phyloP scores from a whole-genome alignment of 2,113 vertebrate genomes.

The Amazona guildingii region DNA sequence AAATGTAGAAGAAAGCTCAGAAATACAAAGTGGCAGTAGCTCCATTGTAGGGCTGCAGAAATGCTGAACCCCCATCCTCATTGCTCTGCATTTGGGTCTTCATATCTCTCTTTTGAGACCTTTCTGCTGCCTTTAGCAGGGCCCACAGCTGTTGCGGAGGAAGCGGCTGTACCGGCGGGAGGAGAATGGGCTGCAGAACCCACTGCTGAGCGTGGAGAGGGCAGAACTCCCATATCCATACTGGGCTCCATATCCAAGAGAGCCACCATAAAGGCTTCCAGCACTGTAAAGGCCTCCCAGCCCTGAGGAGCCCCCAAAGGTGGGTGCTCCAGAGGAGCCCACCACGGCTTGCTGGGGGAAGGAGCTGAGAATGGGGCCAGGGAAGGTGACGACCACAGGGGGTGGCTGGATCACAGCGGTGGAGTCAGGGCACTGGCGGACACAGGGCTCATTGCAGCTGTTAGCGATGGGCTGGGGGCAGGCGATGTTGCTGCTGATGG shows the following conservation, averaged over 20 bases:
- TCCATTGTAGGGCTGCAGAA: neutral
- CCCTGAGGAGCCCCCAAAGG: neutral
- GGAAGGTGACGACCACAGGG: neutral
- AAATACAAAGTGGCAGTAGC: neutral
- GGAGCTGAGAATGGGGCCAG: conserved; percentile 53
- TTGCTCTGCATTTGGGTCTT: neutral
- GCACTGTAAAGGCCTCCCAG: neutral
- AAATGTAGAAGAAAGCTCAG: neutral
- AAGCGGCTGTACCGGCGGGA: neutral
- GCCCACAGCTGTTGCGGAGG: neutral
- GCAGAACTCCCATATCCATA: neutral
- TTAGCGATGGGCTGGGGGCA: conserved; percentile 22
- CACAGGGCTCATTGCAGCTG: neutral
- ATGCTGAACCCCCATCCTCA: rapidly evolving
- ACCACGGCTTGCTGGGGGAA: conserved; percentile 33
- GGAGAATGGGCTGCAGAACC: neutral
- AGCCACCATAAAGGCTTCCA: neutral
- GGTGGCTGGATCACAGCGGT: neutral
- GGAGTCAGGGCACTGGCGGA: neutral
- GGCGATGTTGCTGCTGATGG: neutral
- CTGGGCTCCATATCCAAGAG: neutral
- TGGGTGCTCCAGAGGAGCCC: neutral
- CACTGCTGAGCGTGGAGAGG: neutral
- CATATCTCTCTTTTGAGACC: neutral
- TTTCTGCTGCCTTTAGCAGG: neutral